A percentile compares a stretch with the other conserved stretches of the same genome.
Conservation (phyloP, 2,797 vertebrate species). For the Enteromius afrohamiltoni region DNA sequence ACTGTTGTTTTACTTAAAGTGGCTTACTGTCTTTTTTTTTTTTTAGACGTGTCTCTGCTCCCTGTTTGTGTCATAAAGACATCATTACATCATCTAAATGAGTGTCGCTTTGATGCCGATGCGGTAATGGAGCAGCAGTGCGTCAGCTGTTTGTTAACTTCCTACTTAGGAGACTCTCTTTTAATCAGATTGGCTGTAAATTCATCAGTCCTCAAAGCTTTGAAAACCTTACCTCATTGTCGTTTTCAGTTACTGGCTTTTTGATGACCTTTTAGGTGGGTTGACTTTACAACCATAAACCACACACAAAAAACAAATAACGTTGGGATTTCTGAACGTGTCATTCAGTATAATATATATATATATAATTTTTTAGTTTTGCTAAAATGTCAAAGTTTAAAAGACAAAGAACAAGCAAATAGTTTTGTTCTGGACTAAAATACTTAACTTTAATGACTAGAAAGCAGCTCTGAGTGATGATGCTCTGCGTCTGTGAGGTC, state of each 20-base stretch:
- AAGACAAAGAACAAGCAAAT: neutral
- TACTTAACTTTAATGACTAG: neutral
- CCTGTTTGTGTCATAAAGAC: neutral
- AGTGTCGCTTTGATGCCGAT: neutral
- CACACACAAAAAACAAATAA: neutral
- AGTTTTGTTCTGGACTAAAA: neutral
- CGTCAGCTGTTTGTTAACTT: slow-evolving; percentile 47
- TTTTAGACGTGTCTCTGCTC: neutral
- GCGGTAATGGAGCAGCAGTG: slow-evolving; percentile 62
- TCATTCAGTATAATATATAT: too few species aligned
- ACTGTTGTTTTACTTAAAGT: neutral
- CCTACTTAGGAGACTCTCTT: slow-evolving; percentile 51
- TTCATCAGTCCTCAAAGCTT: slow-evolving; percentile 14
- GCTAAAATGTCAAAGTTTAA: neutral
- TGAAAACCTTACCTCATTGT: slow-evolving; percentile 2
- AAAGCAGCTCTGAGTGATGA: neutral
- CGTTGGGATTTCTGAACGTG: neutral
- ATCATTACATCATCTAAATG: neutral
- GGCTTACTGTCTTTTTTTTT: neutral
- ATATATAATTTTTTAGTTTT: neutral
- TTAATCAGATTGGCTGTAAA: slow-evolving; percentile 69
- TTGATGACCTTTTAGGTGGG: neutral
- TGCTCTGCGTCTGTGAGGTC: neutral
- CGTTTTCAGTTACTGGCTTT: neutral
- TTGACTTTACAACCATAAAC: neutral